Evolutionary conservation across 2,888 invertebrate species (phyloP), one percentile per base, ranked within the genome.

Genomic region (Strigamia maritima): DNA sequence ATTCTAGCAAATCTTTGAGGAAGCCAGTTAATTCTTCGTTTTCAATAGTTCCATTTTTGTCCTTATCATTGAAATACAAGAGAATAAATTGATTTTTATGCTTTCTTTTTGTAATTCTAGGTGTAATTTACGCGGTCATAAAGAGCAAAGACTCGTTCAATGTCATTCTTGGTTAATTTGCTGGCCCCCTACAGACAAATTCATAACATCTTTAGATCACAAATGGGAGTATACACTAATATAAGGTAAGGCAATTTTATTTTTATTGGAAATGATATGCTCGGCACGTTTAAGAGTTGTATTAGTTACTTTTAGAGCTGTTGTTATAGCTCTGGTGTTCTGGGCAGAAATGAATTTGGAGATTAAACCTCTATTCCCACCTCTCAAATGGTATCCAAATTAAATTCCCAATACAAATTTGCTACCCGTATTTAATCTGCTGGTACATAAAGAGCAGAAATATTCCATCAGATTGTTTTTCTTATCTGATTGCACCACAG

Each of bases 1-100:
- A 88, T 86, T 95, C 95, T 86, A 97, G 89, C 54, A 97, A 89
- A 88, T 97, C 97, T 86, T 96, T 96, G 60, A 96, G 89, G 84
- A 97, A 96, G 49, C 96, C 96, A 82, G 94, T 89, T 16, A 97
- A 88, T 86, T 97, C 97, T 87, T 96, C 96, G 84, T 96, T 95
- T 87, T 97, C 96, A 85, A 97, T 96, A 80, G 93, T 93, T 54
- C 95, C 95, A 86, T 95, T 97, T 86, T 93, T 93, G 86, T 97
- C 96, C 96, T 54, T 96, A 87, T 60, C 79, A 65, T 65, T 70
- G 24, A 70, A 70, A 70, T 24, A 22, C 12, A 22, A 65, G 14
- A 28, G 35, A 31, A 35, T 19, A 24, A 35, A 49, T 22, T 35
- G 24, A 40, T 8, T 38, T 6, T 40, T 54, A 8, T 54, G 8